A percentile compares a stretch with the other conserved stretches of the same genome.
phyloP scores from a whole-genome alignment of 1,140 invertebrate species.

The Homarus americanus region DNA sequence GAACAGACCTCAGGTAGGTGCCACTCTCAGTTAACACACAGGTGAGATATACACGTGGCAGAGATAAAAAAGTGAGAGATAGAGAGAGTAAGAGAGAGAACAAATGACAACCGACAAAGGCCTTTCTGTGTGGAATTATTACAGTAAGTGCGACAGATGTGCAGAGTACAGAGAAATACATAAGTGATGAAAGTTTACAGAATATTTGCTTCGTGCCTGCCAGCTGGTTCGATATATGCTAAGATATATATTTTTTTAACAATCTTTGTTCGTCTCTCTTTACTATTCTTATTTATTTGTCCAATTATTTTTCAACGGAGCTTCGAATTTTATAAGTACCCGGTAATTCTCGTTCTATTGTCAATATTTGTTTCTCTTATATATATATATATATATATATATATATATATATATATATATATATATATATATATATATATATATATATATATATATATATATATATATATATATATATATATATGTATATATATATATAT shows the following conservation, averaged over 20 bases:
- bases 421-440: slow-evolving; percentile 48
- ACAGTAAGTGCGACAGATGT: too few species aligned
- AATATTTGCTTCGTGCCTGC: too few species aligned
- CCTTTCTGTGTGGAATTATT: not conserved
- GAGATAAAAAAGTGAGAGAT: not conserved
- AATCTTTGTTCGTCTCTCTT: not conserved
- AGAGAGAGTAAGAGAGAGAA: too few species aligned
- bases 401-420: slow-evolving; percentile 23
- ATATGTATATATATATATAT: too few species aligned
- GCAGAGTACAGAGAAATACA: not conserved
- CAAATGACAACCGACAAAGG: not conserved
- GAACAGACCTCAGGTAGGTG: too few species aligned
- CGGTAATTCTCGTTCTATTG: not conserved
- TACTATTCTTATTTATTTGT: slow-evolving; percentile 17
- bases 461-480: too few species aligned
- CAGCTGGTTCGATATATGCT: not conserved
- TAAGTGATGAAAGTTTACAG: not conserved
- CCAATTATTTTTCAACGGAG: not conserved
- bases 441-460: slow-evolving; percentile 48
- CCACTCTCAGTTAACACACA: too few species aligned
- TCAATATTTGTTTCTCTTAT: not conserved
- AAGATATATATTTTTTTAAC: slow-evolving; percentile 22
- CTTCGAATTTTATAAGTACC: not conserved
- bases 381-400: slow-evolving; percentile 36
- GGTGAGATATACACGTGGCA: too few species aligned